These are phyloP conservation scores for Anoura caudifer DNA, from an alignment of 2,113 vertebrate species.

Conservation along the genomic window DNA sequence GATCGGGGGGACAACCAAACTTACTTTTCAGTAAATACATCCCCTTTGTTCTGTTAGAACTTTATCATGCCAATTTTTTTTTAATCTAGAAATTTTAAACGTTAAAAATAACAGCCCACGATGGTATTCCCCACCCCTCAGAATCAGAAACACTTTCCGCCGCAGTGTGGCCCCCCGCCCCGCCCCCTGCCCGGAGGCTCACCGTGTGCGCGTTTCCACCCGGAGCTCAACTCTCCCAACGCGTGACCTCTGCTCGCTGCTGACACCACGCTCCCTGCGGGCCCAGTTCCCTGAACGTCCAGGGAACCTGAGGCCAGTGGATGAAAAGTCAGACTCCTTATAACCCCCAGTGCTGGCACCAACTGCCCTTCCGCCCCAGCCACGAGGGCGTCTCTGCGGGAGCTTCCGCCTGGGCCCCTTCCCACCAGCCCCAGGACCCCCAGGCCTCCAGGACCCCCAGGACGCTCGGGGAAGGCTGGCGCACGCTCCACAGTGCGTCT, in stretches of 20 bases:
- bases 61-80: not conserved
- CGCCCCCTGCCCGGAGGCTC: not conserved
- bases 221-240: not conserved
- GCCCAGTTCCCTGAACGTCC: not conserved
- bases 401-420: not conserved
- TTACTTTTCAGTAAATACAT: not conserved
- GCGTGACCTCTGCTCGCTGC: not conserved
- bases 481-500: accelerated
- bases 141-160: not conserved
- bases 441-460: accelerated
- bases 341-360: not conserved
- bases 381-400: accelerated
- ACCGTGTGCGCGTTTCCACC: accelerated
- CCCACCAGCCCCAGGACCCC: not conserved
- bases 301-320: not conserved
- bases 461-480: accelerated
- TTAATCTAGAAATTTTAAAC: not conserved
- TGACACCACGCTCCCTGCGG: not conserved
- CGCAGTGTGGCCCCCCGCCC: not conserved
- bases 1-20: not conserved
- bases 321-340: not conserved
- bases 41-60: not conserved
- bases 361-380: not conserved
- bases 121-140: not conserved
- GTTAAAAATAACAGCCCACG: not conserved